Evolutionary conservation across 1,140 invertebrate species (phyloP), one percentile per base, ranked within the genome.

Genomic region (Brachionus rotundiformis): DNA sequence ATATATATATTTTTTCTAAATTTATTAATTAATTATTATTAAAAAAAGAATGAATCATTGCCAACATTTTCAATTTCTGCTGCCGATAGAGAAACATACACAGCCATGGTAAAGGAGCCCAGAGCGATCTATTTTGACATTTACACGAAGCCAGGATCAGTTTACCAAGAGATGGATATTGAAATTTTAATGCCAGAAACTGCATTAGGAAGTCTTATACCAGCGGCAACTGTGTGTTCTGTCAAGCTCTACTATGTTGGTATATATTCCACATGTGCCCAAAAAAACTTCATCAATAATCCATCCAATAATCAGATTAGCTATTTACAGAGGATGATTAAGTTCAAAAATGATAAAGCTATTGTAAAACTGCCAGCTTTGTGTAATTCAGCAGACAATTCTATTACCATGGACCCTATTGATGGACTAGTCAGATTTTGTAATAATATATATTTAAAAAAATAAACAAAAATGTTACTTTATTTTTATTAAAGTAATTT

Each of bases 171-270:
- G 23, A 84, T 85, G 81, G 77, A 85, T 65, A 75, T 86, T 3
- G 85, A 86, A 82, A 83, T 84, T 44, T 84, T 86, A 23, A 84
- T 84, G 84, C 84, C 85, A 0, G 84, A 85, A 81, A 71, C 68
- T 16, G 76, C 36, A 11, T 13, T 75, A 2, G 84, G 83, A n/a
- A 83, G 82, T n/a, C 23, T 44, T 11, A 71, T 83, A 10, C 54
- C 71, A 54, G 83, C 83, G 27, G 81, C 84, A 2, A 84, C 83
- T 11, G 82, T 86, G 1, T 86, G 86, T 65, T 81, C 82, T 75
- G 83, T 84, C 7, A 80, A 82, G 29, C 54, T 85, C 23, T 23
- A 75, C 11, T 84, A 80, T 59, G 83, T 82, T 25, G 85, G 85
- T 8, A 83, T 81, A 31, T 59, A 73, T 36, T 33, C 39, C 10